Evolutionary conservation across 2,888 invertebrate species (phyloP), one percentile per base, ranked within the genome.

Genomic region (Micoletzkya japonica): DNA sequence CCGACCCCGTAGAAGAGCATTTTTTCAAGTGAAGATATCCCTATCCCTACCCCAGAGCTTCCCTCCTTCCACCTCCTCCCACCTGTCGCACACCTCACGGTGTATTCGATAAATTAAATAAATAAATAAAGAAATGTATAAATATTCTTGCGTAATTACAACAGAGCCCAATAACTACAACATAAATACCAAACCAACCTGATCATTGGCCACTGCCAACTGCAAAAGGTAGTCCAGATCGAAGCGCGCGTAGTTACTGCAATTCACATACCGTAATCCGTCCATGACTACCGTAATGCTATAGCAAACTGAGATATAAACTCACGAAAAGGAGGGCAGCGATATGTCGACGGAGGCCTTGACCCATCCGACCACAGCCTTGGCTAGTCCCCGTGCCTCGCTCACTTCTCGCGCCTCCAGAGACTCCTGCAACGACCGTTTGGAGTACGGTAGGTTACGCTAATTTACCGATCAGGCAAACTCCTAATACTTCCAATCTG

Each of bases 221-320:
- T 84, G 84, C 20, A 84, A 74, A 28, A 84, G 74, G 60, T 82
- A 82, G 70, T 84, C 84, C 32, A 83, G 64, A 26, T 78, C 76
- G 59, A 84, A 74, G 14, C 74, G 70, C 24, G 76, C 72, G 52
- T 77, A 83, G 44, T 80, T 74, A 36, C 57, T 59, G 72, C 78
- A 81, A 64, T 24, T 30, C 17, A 14, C 30, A 24, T 10, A 28
- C 14, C 36, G 24, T 24, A 26, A 20, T 39, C 34, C 7, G 17
- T 28, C 20, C 52, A 52, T 6, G 24, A 14, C n/a, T n/a, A n/a
- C n/a, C n/a, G n/a, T n/a, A n/a, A n/a, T n/a, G n/a, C 28, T 6
- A 59, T 59, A 57, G 58, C 61, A 17, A 77, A 50, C 56, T 26
- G 14, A 39, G 39, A 50, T 30, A n/a, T 49, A 50, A 36, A 30